Evolutionary conservation across 2,888 invertebrate species (phyloP), one percentile per base, ranked within the genome.

Genomic region (Mayetiola destructor): DNA sequence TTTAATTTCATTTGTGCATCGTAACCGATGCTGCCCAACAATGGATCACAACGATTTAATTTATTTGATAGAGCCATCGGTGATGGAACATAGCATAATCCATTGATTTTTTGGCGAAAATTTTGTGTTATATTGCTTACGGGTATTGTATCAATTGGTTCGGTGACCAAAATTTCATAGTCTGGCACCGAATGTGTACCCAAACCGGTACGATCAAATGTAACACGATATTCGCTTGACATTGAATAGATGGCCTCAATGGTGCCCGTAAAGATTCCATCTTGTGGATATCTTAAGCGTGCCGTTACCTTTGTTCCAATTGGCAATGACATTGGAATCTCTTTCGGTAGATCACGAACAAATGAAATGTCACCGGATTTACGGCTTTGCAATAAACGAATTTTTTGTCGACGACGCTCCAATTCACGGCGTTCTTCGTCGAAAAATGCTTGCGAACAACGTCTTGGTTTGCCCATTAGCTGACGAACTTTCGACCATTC

Each of bases 151-250:
- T 95, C 95, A 16, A 40, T 30, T 42, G 86, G 82, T 64, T 93
- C 93, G 70, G 91, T 91, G 2, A 92, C 91, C 69, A 94, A 76
- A 61, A 96, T 95, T 79, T 96, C 96, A 75, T 85, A 93, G 74
- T 97, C 96, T 21, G 93, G 93, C 60, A 96, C 89, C 57, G 94
- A 92, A 73, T 95, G 92, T 5, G 94, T 94, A 1, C 95, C 95
- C 39, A 96, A 76, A 48, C 92, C 93, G 42, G 83, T 82, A 56
- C 93, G 78, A 71, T 95, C 95, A 75, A 97, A 96, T 1, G 91
- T 88, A 63, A 97, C 89, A 64, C 96, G 79, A 70, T 97, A 97
- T 9, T 91, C 89, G 65, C 91, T 92, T 66, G 91, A 90, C 4
- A 90, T 84, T 5, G 94, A 92, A 67, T 97, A 95, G 21, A 96